phyloP scores from a whole-genome alignment of 2,888 invertebrate genomes.

The Elysia crispata region DNA sequence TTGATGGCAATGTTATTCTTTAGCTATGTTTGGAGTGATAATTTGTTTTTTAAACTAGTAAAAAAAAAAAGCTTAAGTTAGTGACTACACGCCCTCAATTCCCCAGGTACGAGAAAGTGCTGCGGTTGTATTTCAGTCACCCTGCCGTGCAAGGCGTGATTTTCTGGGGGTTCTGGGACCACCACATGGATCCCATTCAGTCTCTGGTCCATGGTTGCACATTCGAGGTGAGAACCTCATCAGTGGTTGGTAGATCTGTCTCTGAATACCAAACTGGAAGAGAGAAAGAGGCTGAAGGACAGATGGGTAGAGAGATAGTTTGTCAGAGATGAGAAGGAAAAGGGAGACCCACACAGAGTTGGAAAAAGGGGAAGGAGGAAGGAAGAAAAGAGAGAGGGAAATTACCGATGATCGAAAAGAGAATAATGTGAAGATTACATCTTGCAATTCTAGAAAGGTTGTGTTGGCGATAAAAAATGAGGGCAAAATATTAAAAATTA shows the following conservation, averaged over 20 bases:
- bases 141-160: constrained; percentile 52
- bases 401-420: background rate
- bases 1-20: too few species aligned
- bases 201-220: constrained; percentile 32
- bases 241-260: background rate
- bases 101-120: constrained; percentile 49
- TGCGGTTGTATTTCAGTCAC: constrained; percentile 53
- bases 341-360: background rate
- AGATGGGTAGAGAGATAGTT: background rate
- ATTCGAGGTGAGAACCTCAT: constrained; percentile 25
- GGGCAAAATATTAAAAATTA: too few species aligned
- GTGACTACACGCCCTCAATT: too few species aligned
- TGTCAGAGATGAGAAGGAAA: background rate
- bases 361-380: too few species aligned
- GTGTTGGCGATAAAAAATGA: too few species aligned
- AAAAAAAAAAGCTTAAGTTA: too few species aligned
- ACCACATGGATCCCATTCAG: constrained; percentile 39
- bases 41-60: too few species aligned
- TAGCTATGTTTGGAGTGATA: too few species aligned
- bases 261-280: background rate
- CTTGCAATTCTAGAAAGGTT: too few species aligned
- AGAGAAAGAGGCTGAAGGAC: background rate
- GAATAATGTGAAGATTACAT: too few species aligned
- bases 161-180: constrained; percentile 56
- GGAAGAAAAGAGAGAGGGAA: background rate